Evolutionary conservation across 2,888 invertebrate genomes (phyloP).

Genomic region (Heliconius ismenius): DNA sequence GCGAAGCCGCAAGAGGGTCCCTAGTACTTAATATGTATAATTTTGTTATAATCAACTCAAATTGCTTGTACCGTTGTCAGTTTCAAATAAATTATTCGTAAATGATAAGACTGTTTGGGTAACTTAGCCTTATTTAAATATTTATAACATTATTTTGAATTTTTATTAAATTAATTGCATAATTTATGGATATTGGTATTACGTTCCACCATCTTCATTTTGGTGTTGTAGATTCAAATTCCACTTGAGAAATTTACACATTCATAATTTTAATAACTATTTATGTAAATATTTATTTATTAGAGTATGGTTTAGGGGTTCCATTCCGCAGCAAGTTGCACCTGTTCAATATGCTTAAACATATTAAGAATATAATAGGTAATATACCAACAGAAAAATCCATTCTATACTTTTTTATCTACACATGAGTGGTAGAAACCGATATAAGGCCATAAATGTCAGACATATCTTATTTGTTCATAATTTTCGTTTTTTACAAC

Average conservation of each 20-base stretch:
- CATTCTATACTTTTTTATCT: not conserved
- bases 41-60: no score
- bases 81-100: not conserved
- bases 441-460: not conserved
- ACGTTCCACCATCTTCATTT: not conserved
- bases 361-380: not conserved
- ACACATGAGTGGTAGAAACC: not conserved
- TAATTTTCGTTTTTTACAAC: not conserved
- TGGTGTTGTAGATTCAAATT: not conserved
- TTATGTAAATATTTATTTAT: no score
- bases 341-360: not conserved
- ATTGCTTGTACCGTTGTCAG: not conserved
- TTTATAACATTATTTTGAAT: not conserved
- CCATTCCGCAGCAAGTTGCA: not conserved
- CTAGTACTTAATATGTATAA: not conserved
- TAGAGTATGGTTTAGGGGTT: not conserved
- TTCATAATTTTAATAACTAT: not conserved
- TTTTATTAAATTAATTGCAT: no score
- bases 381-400: not conserved
- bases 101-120: not conserved
- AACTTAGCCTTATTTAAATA: not conserved
- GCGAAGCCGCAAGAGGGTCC: no score
- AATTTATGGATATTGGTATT: not conserved
- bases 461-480: not conserved
- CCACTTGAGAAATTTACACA: not conserved